Evolutionary conservation across 2,888 invertebrate species (phyloP).

Genomic region (Creontiades dilutus): DNA sequence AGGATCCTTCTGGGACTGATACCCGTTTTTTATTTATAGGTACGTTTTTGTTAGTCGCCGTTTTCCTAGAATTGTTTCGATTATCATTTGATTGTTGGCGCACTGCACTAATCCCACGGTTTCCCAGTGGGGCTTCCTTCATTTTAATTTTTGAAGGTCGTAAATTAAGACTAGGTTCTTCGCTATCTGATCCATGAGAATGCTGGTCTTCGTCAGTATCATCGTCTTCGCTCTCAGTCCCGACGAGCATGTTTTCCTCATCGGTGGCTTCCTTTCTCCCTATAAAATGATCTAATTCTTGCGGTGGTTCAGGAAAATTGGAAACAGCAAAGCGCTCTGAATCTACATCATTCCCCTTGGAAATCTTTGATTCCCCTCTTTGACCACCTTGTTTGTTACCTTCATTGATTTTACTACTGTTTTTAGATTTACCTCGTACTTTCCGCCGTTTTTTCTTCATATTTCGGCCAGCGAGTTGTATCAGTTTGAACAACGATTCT

Average conservation of each 20-base stretch:
- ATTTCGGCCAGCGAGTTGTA: conserved; percentile 66
- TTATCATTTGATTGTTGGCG: not conserved
- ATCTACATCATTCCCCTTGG: not conserved
- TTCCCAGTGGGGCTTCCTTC: not conserved
- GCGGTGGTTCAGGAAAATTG: conserved; percentile 58
- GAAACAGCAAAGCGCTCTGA: conserved; percentile 53
- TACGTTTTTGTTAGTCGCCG: not conserved
- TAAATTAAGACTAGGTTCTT: conserved; percentile 41
- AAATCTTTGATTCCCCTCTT: not conserved
- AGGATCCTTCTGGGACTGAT: not conserved
- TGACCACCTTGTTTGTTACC: conserved; percentile 23
- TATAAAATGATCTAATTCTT: not conserved
- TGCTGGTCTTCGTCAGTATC: not conserved
- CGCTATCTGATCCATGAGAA: not conserved
- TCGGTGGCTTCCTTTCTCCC: too few relatives aligned
- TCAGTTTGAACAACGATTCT: conserved; percentile 69
- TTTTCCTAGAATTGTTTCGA: not conserved
- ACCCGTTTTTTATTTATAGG: not conserved
- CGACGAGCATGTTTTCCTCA: not conserved
- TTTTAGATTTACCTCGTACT: conserved; percentile 50
- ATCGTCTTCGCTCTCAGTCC: not conserved
- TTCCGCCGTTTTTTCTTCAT: conserved; percentile 66
- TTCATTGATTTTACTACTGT: conserved; percentile 44
- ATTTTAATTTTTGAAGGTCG: not conserved
- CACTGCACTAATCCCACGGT: not conserved